These are phyloP conservation scores for Calidris pugnax DNA, from an alignment of 2,113 vertebrate genomes.

Conservation along the genomic window DNA sequence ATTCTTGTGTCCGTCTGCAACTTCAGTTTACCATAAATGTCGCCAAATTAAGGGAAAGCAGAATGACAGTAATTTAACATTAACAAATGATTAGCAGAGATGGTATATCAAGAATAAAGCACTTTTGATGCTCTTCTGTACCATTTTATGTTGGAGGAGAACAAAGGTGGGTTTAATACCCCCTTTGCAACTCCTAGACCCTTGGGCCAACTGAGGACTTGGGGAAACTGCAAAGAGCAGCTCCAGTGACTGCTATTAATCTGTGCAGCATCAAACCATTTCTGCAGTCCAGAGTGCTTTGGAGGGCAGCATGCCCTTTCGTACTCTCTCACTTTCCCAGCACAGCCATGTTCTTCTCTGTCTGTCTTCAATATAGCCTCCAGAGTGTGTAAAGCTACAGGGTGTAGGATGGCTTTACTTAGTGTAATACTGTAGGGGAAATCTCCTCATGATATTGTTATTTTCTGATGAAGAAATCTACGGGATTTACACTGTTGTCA, in stretches of 20 bases:
- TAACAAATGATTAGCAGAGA: not conserved
- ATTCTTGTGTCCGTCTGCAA: not conserved
- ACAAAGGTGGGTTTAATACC: not conserved
- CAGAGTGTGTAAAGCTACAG: not conserved
- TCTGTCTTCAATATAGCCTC: not conserved
- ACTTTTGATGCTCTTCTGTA: not conserved
- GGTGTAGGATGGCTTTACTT: not conserved
- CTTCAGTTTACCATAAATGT: not conserved
- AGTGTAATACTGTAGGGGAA: not conserved
- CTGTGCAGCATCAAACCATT: not conserved
- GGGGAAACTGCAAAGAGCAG: not conserved
- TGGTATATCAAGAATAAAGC: not conserved
- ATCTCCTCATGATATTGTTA: not conserved
- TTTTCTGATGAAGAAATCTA: not conserved
- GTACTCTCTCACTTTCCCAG: not conserved
- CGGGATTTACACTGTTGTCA: not conserved
- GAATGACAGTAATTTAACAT: not conserved
- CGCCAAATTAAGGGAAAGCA: not conserved
- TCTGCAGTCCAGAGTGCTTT: not conserved
- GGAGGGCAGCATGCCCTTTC: not conserved
- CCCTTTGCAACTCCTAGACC: not conserved
- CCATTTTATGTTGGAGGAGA: not conserved
- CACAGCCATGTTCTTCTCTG: not conserved
- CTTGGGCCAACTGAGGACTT: not conserved
- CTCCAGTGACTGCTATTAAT: not conserved